Evolutionary conservation across 2,888 invertebrate species (phyloP), one percentile per base, ranked within the genome.

Genomic region (Byasa hedistus): DNA sequence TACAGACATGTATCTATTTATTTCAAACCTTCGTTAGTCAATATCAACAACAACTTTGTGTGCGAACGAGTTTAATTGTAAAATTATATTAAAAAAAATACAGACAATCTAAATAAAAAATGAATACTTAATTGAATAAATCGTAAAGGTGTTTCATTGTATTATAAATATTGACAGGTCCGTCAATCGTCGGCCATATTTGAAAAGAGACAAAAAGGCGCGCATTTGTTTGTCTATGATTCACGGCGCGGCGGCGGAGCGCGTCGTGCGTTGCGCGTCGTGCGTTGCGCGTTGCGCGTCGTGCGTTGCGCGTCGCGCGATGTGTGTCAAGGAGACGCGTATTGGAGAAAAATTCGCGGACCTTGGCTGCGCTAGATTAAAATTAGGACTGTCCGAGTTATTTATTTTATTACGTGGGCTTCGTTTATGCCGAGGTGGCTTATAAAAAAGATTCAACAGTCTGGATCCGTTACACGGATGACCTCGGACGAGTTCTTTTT

Each of bases 281-380:
- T 8, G 27, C 0, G 27, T 4, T 1, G 32, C 0, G 32, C 10
- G 32, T 1, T 0, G 32, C 32, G 32, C 32, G 32, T 7, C 10
- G 32, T 10, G 32, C 32, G 32, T 70, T 72, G 80, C 85, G 79
- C 84, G 81, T 84, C 71, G 72, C 73, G 69, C 70, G 65, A 85
- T 79, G 81, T 87, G 80, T 89, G 89, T 89, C 89, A 89, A 89
- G 89, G 89, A 84, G 78, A 84, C 73, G 62, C 71, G 79, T 76
- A 75, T 86, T 86, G 82, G 82, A 84, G 86, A 89, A 89, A 89
- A 89, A 89, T 85, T 88, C 74, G 87, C 87, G 73, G 75, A 86
- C 89, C 89, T 89, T 88, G 88, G 71, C 80, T 77, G 75, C 69
- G 75, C 78, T 78, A 83, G 83, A 85, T 87, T 84, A 86, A 85